Base-by-base conservation (phyloP, 2,113 vertebrate genomes). In the Muscicapa adusta region DNA sequence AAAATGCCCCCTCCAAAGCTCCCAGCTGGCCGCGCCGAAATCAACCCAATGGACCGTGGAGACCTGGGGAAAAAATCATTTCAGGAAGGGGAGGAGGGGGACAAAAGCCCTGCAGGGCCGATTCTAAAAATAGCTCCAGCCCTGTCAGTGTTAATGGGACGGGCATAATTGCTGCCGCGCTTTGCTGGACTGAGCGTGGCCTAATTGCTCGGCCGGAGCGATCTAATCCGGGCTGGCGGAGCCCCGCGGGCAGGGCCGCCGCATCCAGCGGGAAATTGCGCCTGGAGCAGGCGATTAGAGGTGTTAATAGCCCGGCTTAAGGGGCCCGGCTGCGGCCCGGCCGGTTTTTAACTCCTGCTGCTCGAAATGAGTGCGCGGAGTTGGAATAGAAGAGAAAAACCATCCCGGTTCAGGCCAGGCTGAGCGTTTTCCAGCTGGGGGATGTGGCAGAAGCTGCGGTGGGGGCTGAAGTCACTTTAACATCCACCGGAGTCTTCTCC, bases 251-350 rank as follows among this genome's bases (percentile, higher is more conserved):
- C 87, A 47, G 38, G 14, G 53, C 61, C 34, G 38, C 61, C 1
- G 53, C 77, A 0, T 60, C 45, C 86, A 22, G 54, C 28, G 77
- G 97, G 96, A 97, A 97, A 92, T 96, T 85, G 76, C 19, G 66
- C 85, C 74, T 2, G 85, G 89, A 82, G 10, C 51, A 48, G 82
- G 82, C 54, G 82, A 92, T 94, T 84, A 75, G 92, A 96, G 96
- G 96, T 93, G 97, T 81, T 96, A 96, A 97, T 95, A 43, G 14
- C 23, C 9, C 70, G 90, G 85, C n/a, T 93, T 79, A 75, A 82
- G 93, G 89, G 85, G 84, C 90, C 85, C 81, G 22, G 56, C 34
- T 47, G 66, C 76, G 75, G 47, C 50, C 54, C 54, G 2, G 65
- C 71, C 19, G 33, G 33, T 3, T 61, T 93, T 67, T 7, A 31